Conservation (phyloP, 2,888 invertebrate species). For the Synergus umbraculus region DNA sequence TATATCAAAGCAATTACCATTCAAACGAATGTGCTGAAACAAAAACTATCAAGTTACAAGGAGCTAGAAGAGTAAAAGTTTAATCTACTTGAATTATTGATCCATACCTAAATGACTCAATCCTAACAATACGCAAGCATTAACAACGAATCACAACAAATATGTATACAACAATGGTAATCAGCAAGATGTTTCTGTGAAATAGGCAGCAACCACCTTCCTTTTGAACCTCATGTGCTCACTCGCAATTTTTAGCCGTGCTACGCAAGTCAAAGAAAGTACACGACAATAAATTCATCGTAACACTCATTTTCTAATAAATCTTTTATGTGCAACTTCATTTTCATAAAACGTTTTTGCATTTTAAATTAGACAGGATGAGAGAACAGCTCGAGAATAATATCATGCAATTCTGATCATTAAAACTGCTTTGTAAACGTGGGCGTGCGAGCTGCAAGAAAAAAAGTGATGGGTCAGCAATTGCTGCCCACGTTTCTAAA, state of each 20-base stretch:
- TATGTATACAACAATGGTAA: slow-evolving; percentile 77
- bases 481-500: slow-evolving; percentile 3
- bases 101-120: slow-evolving; percentile 78
- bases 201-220: slow-evolving; percentile 71
- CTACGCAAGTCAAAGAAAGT: slow-evolving; percentile 31
- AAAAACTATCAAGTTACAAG: slow-evolving; percentile 72
- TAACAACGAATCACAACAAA: slow-evolving; percentile 78
- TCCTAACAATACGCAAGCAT: slow-evolving; percentile 78
- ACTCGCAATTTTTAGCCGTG: slow-evolving; percentile 15
- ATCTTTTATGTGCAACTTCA: slow-evolving; percentile 37
- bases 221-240: slow-evolving; percentile 58
- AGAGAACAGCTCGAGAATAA: not conserved
- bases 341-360: slow-evolving; percentile 34
- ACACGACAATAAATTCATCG: not conserved
- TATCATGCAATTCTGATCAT: slow-evolving; percentile 1
- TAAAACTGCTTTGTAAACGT: not conserved
- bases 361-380: slow-evolving; percentile 17
- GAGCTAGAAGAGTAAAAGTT: slow-evolving; percentile 72
- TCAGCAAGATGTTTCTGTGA: slow-evolving; percentile 72
- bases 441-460: slow-evolving; percentile 9
- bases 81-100: slow-evolving; percentile 76
- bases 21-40: slow-evolving; percentile 75
- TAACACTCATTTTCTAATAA: slow-evolving; percentile 19
- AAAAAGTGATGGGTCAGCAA: slow-evolving; percentile 19
- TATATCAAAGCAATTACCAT: slow-evolving; percentile 69